These are phyloP conservation scores for Campopleginae sp. DNA, from an alignment of 2,888 invertebrate species.

Conservation along the genomic window DNA sequence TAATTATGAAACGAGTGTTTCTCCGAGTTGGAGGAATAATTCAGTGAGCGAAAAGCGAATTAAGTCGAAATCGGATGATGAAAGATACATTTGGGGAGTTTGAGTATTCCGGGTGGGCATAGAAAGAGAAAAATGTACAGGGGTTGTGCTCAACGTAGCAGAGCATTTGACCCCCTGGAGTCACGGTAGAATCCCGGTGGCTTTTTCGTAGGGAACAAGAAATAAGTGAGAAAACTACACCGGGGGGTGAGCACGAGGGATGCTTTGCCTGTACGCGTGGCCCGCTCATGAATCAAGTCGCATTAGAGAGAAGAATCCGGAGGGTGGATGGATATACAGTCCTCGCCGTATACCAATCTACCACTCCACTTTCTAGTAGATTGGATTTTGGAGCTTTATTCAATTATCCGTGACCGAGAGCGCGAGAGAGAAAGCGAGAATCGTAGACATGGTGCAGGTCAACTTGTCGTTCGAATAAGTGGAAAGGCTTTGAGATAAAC, in stretches of 20 bases:
- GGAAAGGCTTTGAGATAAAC: background rate
- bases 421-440: background rate
- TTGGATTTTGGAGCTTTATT: conserved; percentile 83
- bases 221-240: conserved; percentile 54
- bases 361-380: conserved; percentile 81
- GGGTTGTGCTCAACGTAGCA: conserved; percentile 75
- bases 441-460: background rate
- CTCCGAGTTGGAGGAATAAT: conserved; percentile 80
- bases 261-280: conserved; percentile 73
- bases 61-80: conserved; percentile 82
- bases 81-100: conserved; percentile 81
- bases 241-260: conserved; percentile 64
- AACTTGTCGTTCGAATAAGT: conserved; percentile 18
- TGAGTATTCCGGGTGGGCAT: conserved; percentile 32
- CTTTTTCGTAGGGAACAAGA: conserved; percentile 41
- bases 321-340: conserved; percentile 50
- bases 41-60: conserved; percentile 82
- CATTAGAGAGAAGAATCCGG: conserved; percentile 77
- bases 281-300: conserved; percentile 84
- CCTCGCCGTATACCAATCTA: conserved; percentile 79
- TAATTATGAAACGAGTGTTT: conserved; percentile 36
- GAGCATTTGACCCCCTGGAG: conserved; percentile 82
- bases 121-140: conserved; percentile 24
- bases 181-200: conserved; percentile 24
- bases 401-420: conserved; percentile 80